Conservation (phyloP, 2,797 vertebrate genomes). For the Thamnophis elegans region DNA sequence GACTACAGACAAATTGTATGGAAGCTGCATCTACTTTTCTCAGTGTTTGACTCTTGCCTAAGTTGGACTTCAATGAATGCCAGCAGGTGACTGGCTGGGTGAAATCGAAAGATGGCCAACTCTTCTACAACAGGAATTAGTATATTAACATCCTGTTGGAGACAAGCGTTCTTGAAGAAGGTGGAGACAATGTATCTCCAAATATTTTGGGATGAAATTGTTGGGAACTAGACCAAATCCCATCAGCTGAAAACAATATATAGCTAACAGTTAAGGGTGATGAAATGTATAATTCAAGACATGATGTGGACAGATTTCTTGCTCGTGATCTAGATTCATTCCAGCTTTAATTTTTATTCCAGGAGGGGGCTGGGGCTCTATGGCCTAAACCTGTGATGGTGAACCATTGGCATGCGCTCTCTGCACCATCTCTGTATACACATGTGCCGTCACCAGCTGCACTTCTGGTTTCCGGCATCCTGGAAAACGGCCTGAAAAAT, state of each 20-base stretch:
- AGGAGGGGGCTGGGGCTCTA: not conserved
- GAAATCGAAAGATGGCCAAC: not conserved
- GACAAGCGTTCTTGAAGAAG: not conserved
- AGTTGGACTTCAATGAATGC: not conserved
- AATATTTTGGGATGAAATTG: not conserved
- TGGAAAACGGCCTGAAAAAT: no score
- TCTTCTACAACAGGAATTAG: not conserved
- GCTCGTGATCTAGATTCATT: not conserved
- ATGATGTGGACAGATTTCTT: not conserved
- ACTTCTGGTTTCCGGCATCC: no score
- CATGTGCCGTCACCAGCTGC: no score
- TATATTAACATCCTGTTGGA: not conserved
- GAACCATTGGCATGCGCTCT: no score
- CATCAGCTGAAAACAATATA: not conserved
- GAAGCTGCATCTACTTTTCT: not conserved
- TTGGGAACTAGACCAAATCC: not conserved
- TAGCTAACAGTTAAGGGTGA: not conserved
- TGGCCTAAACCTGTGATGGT: not conserved
- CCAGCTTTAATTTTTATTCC: not conserved
- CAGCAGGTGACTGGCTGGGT: not conserved
- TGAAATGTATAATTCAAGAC: not conserved
- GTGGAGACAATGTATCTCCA: not conserved
- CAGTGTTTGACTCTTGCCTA: not conserved
- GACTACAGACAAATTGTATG: not conserved
- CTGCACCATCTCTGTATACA: no score